Conservation (phyloP, 2,888 invertebrate genomes). For the Napeogenes inachia region DNA sequence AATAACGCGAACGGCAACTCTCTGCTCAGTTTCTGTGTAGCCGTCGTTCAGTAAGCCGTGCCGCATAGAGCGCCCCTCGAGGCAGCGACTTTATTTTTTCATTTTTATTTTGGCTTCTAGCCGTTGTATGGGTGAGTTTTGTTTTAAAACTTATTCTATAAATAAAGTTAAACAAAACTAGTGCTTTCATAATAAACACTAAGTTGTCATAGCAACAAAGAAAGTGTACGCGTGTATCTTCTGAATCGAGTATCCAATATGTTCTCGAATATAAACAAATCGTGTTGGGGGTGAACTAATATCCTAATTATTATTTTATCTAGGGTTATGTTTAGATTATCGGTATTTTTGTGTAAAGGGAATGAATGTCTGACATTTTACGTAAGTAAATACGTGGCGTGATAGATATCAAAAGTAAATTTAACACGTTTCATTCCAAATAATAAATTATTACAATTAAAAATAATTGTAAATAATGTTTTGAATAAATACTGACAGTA, state of each 20-base stretch:
- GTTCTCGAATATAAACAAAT: slow-evolving; percentile 22
- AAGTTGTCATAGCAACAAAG: slow-evolving; percentile 28
- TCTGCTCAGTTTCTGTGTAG: slow-evolving; percentile 67
- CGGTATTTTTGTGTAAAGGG: not conserved
- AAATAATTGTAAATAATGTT: no score
- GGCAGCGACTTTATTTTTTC: slow-evolving; percentile 65
- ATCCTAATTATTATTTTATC: not conserved
- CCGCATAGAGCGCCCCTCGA: slow-evolving; percentile 62
- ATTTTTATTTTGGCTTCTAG: slow-evolving; percentile 79
- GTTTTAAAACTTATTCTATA: slow-evolving; percentile 27
- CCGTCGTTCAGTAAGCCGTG: slow-evolving; percentile 49
- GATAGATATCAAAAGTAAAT: not conserved
- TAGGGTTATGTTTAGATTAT: not conserved
- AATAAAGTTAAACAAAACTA: not conserved
- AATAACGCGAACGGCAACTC: slow-evolving; percentile 50
- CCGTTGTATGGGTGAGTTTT: slow-evolving; percentile 77
- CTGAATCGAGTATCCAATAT: slow-evolving; percentile 17
- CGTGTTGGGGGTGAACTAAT: not conserved
- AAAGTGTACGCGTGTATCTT: slow-evolving; percentile 24
- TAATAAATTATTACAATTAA: no score
- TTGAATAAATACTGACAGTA: no score
- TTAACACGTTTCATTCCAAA: not conserved
- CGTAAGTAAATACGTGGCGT: not conserved
- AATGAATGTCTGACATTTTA: not conserved
- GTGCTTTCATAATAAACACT: not conserved